Percentiles rank a stretch among this genome's conserved stretches.
Evolutionary conservation across 2,797 vertebrate species (phyloP).

Genomic region (Bradypodion pumilum): DNA sequence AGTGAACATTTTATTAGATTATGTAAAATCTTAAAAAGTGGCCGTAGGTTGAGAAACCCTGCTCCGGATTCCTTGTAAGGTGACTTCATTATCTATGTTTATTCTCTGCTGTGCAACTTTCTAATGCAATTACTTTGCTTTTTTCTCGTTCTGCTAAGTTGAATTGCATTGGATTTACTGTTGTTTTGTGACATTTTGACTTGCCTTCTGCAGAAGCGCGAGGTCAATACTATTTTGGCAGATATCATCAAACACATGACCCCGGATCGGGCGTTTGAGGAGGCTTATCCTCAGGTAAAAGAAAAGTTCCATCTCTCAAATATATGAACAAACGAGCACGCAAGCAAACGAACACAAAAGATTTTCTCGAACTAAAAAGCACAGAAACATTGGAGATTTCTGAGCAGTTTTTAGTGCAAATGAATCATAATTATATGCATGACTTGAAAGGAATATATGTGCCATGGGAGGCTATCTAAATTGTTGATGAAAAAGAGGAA

Average conservation of each 20-base stretch:
- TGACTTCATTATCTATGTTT: neutral
- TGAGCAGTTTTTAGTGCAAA: neutral
- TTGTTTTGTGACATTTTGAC: neutral
- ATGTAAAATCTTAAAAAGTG: no score
- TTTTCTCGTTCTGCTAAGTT: conserved; percentile 18
- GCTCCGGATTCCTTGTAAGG: neutral
- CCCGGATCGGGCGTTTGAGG: conserved; percentile 94
- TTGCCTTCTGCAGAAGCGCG: conserved; percentile 83
- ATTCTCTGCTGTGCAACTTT: neutral
- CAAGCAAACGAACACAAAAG: neutral
- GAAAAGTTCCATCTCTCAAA: neutral
- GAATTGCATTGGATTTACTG: neutral
- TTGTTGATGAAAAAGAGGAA: neutral
- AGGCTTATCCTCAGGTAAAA: conserved; percentile 91
- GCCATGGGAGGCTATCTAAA: neutral
- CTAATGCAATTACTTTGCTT: neutral
- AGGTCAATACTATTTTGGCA: conserved; percentile 92
- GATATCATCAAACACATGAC: conserved; percentile 99
- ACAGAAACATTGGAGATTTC: neutral
- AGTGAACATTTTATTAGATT: no score
- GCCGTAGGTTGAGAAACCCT: no score
- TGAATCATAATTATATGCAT: neutral
- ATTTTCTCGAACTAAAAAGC: neutral
- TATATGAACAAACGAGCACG: no score
- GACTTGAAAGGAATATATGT: neutral